Evolutionary conservation across 2,797 vertebrate species (phyloP), one percentile per base, ranked within the genome.

Genomic region (Streptopelia turtur): DNA sequence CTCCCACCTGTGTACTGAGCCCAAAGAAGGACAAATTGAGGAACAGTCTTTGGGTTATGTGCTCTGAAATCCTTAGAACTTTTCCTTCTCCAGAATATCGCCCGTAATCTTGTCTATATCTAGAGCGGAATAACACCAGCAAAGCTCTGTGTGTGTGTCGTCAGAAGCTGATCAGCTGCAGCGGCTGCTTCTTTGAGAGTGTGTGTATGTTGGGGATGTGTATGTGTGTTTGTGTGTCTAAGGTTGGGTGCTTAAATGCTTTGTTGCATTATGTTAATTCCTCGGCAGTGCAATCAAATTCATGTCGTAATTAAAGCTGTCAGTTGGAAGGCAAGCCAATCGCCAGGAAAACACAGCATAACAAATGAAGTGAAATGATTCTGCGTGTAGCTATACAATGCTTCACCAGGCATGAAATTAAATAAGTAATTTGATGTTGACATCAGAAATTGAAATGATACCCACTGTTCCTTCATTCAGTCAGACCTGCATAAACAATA

Each of bases 381-480:
- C 98, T 98, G 98, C 98, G 94, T 99, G 99, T 99, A 98, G 98
- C 99, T 98, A 98, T 98, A 98, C 98, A 98, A 98, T 98, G 99
- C 99, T 99, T 98, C 99, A 97, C 98, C 98, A 98, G 99, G 99
- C 99, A 98, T 99, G 99, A 99, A 99, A 99, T 99, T 98, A 99
- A 99, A 99, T 99, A 99, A 99, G 99, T 99, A 99, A 99, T 99
- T 98, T 99, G 98, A 99, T 99, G 99, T 99, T 99, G 98, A 99
- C 99, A 99, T 99, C 98, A 99, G 98, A 98, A 99, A 99, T 99
- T 99, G 98, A 99, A 99, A 99, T 98, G 98, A 99, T 99, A 98
- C 98, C 98, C 97, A 98, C 98, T 98, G 98, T 98, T 98, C 98
- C 98, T 98, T 98, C 98, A 97, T 98, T 98, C 98, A 98, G 97